Percentiles rank a stretch among this genome's conserved stretches.
Evolutionary conservation across 2,113 vertebrate genomes (phyloP).

Genomic region (Psettodes erumei): DNA sequence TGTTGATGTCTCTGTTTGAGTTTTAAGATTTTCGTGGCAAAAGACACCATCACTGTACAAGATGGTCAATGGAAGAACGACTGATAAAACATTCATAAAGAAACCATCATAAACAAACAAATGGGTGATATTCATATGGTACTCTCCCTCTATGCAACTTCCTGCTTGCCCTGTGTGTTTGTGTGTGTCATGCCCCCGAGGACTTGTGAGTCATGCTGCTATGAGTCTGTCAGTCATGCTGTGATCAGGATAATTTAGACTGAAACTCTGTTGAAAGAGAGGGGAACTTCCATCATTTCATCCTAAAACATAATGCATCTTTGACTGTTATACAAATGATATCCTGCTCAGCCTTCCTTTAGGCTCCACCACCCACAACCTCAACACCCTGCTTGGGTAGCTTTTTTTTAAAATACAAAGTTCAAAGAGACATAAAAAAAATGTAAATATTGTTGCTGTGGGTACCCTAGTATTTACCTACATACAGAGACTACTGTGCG

Average conservation of each 20-base stretch:
- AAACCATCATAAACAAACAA: too few species aligned
- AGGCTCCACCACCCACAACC: background rate
- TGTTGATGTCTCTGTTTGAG: too few species aligned
- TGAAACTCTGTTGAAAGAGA: slow-evolving; percentile 35
- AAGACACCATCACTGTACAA: too few species aligned
- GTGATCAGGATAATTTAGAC: slow-evolving; percentile 16
- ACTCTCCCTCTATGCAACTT: slow-evolving; percentile 11
- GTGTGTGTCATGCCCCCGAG: slow-evolving; percentile 22
- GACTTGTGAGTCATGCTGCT: slow-evolving; percentile 40
- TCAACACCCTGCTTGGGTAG: background rate
- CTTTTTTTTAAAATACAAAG: background rate
- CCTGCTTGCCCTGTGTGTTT: background rate
- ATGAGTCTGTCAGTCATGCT: slow-evolving; percentile 27
- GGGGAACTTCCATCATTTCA: background rate
- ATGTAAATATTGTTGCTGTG: background rate
- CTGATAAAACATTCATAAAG: too few species aligned
- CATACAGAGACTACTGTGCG: too few species aligned
- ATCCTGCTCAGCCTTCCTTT: background rate
- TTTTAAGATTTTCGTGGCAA: too few species aligned
- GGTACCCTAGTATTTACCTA: background rate
- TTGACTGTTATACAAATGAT: background rate
- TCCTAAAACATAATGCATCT: background rate
- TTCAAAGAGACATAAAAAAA: too few species aligned
- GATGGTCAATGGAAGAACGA: too few species aligned
- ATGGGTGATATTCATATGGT: background rate